Percentiles rank a stretch among this genome's conserved stretches.
Conservation (phyloP, 1,140 invertebrate genomes). For the Papilio glaucus region DNA sequence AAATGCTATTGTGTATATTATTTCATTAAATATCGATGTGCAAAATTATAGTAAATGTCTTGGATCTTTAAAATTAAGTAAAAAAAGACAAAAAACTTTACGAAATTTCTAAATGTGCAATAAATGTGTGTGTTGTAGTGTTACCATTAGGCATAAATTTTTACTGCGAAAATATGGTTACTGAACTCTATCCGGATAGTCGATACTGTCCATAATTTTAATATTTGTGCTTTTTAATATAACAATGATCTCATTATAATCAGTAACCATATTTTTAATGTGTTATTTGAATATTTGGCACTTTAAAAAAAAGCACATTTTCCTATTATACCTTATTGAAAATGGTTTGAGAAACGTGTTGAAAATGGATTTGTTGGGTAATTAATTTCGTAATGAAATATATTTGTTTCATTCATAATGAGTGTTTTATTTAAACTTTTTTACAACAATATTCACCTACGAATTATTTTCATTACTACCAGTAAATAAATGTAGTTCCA, state of each 20-base stretch:
- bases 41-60: constrained; percentile 84
- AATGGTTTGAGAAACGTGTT: constrained; percentile 81
- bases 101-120: constrained; percentile 84
- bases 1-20: constrained; percentile 82
- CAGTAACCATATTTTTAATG: constrained; percentile 71
- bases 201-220: constrained; percentile 56
- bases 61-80: constrained; percentile 81
- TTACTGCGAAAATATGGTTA: constrained; percentile 71
- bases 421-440: constrained; percentile 61
- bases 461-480: too few species aligned
- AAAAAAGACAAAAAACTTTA: constrained; percentile 82
- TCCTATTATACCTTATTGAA: constrained; percentile 77
- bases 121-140: constrained; percentile 84
- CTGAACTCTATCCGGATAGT: constrained; percentile 52
- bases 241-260: constrained; percentile 73
- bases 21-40: constrained; percentile 81
- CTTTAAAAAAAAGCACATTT: constrained; percentile 82
- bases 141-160: constrained; percentile 81
- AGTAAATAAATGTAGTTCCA: too few species aligned
- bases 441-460: background rate
- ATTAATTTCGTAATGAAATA: constrained; percentile 85
- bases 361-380: constrained; percentile 84
- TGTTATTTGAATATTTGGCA: constrained; percentile 80
- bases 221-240: constrained; percentile 66
- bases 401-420: constrained; percentile 83